Conservation (phyloP, 2,797 vertebrate species). For the Anolis apletophallus region DNA sequence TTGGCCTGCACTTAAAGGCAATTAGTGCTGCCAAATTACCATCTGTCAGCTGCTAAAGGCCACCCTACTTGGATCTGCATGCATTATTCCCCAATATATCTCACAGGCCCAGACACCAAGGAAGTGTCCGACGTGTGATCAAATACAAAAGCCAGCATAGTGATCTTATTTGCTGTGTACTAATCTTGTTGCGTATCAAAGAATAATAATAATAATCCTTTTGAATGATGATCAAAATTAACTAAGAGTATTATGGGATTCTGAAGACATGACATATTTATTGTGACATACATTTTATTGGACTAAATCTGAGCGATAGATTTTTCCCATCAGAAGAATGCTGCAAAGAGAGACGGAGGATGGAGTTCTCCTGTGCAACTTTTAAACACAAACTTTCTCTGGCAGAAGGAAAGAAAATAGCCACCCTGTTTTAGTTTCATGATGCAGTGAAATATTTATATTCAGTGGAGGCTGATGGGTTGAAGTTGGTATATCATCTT, state of each 20-base stretch:
- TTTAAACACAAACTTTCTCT: background rate
- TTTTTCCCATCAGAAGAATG: background rate
- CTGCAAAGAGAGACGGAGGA: background rate
- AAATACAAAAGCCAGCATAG: no score
- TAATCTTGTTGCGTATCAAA: no score
- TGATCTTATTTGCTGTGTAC: no score
- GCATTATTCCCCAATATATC: no score
- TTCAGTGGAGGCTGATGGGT: background rate
- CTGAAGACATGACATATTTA: background rate
- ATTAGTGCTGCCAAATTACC: no score
- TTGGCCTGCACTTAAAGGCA: no score
- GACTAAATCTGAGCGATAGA: background rate
- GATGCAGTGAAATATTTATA: constrained; percentile 13
- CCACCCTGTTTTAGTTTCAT: background rate
- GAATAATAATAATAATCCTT: background rate
- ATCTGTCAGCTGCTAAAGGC: no score
- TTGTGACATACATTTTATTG: background rate
- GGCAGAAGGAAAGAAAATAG: background rate
- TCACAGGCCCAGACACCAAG: no score
- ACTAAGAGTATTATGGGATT: background rate
- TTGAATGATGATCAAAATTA: background rate
- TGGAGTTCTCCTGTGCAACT: background rate
- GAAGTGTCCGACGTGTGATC: no score
- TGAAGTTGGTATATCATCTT: background rate
- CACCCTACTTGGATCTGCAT: no score